Conservation (phyloP, 2,888 invertebrate genomes). For the Xiphydria camelus region DNA sequence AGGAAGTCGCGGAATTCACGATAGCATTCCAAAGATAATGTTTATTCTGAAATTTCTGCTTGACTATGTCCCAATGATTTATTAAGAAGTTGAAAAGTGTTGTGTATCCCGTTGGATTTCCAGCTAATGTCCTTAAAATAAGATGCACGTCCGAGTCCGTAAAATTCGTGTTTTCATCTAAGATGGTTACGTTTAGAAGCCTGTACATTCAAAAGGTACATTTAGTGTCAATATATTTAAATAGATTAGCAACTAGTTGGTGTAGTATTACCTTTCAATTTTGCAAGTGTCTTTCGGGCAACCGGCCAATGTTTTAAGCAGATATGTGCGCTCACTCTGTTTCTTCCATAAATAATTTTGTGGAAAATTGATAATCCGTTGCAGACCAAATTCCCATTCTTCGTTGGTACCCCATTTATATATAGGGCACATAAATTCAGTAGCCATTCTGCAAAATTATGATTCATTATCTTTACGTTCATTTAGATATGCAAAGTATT, state of each 20-base stretch:
- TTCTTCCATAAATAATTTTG: slow-evolving; percentile 61
- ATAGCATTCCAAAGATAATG: slow-evolving; percentile 79
- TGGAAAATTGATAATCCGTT: slow-evolving; percentile 77
- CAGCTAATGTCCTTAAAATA: slow-evolving; percentile 75
- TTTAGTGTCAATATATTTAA: background rate
- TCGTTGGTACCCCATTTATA: slow-evolving; percentile 80
- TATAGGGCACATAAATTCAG: slow-evolving; percentile 78
- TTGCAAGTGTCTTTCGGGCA: slow-evolving; percentile 75
- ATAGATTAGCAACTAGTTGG: too few relatives aligned
- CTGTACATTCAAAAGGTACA: slow-evolving; percentile 39
- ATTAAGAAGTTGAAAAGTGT: slow-evolving; percentile 73
- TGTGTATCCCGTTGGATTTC: slow-evolving; percentile 72
- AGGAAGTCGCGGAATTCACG: slow-evolving; percentile 73
- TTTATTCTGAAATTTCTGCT: slow-evolving; percentile 69
- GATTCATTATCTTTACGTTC: too few relatives aligned
- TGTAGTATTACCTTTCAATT: slow-evolving; percentile 64
- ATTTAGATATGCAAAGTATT: background rate
- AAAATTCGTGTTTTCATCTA: slow-evolving; percentile 73
- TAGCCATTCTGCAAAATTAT: slow-evolving; percentile 67
- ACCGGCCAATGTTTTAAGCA: slow-evolving; percentile 77
- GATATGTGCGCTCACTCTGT: slow-evolving; percentile 75
- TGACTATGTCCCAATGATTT: slow-evolving; percentile 72
- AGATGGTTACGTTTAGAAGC: slow-evolving; percentile 69
- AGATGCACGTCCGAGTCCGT: slow-evolving; percentile 76
- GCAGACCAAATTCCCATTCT: slow-evolving; percentile 82